Conservation (phyloP, 2,797 vertebrate species). For the Harpagifer antarcticus region DNA sequence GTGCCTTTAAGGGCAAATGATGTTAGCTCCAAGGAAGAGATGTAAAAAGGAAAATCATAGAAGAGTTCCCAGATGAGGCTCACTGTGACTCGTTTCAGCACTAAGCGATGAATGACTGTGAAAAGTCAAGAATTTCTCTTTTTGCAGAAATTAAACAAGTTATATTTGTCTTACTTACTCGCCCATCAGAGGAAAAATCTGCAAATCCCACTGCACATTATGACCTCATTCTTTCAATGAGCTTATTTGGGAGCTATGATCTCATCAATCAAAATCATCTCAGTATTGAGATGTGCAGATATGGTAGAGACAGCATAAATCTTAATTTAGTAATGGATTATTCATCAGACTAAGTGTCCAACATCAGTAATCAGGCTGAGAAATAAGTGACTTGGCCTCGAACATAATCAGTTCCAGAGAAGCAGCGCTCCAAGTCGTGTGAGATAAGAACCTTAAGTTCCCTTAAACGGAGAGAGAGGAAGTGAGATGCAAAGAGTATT, state of each 20-base stretch:
- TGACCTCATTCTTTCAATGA: conserved; percentile 15
- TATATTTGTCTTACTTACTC: neutral
- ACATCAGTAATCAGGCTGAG: conserved; percentile 18
- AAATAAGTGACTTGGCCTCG: conserved; percentile 4
- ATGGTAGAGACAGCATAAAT: conserved; percentile 4
- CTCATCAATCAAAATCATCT: conserved; percentile 24
- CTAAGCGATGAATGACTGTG: conserved; percentile 9
- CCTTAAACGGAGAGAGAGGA: conserved; percentile 74
- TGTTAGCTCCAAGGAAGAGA: conserved; percentile 11
- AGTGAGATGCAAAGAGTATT: conserved; percentile 50
- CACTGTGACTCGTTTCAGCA: neutral
- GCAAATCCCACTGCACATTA: neutral
- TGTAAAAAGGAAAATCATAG: conserved; percentile 7
- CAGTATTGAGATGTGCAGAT: conserved; percentile 1
- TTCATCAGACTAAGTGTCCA: neutral
- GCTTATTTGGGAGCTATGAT: conserved; percentile 27
- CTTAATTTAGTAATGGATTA: conserved; percentile 5
- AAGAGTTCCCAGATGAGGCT: conserved; percentile 1
- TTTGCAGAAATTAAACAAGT: conserved; percentile 3
- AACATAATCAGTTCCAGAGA: conserved; percentile 50
- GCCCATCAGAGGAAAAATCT: conserved; percentile 11
- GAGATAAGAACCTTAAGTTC: conserved; percentile 70
- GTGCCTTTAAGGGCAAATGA: conserved; percentile 29
- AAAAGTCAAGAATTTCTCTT: neutral
- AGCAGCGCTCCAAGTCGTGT: conserved; percentile 25